A percentile compares a stretch with the other conserved stretches of the same genome.
Evolutionary conservation across 2,888 invertebrate species (phyloP).

Genomic region (Philhelius pedissequus): DNA sequence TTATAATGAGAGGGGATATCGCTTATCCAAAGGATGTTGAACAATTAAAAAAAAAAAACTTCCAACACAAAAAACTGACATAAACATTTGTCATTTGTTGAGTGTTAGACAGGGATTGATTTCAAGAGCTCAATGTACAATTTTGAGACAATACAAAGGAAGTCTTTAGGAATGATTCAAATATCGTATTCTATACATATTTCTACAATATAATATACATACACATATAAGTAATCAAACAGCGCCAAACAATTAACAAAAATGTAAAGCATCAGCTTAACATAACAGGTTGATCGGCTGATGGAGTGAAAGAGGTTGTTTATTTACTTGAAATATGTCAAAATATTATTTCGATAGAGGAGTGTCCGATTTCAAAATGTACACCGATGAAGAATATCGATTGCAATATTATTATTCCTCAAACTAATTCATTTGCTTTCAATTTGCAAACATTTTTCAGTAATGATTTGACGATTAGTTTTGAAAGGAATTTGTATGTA

Average conservation of each 20-base stretch:
- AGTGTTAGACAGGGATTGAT: slow-evolving; percentile 49
- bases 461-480: background rate
- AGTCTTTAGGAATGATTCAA: slow-evolving; percentile 15
- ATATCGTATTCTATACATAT: background rate
- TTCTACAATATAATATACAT: background rate
- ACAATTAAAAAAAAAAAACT: slow-evolving; percentile 45
- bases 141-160: slow-evolving; percentile 51
- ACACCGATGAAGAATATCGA: slow-evolving; percentile 47
- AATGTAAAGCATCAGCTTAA: background rate
- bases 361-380: slow-evolving; percentile 41
- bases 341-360: slow-evolving; percentile 22
- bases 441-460: no score
- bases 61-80: slow-evolving; percentile 8
- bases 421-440: background rate
- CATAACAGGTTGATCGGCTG: slow-evolving; percentile 22
- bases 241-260: slow-evolving; percentile 4
- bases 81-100: slow-evolving; percentile 65
- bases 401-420: slow-evolving; percentile 11
- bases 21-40: slow-evolving; percentile 56
- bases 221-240: slow-evolving; percentile 30
- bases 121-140: slow-evolving; percentile 42
- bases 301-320: slow-evolving; percentile 48
- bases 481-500: background rate
- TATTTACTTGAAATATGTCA: slow-evolving; percentile 27
- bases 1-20: slow-evolving; percentile 32